Evolutionary conservation across 2,888 invertebrate genomes (phyloP), one percentile per base, ranked within the genome.

Genomic region (Napeogenes sylphis): DNA sequence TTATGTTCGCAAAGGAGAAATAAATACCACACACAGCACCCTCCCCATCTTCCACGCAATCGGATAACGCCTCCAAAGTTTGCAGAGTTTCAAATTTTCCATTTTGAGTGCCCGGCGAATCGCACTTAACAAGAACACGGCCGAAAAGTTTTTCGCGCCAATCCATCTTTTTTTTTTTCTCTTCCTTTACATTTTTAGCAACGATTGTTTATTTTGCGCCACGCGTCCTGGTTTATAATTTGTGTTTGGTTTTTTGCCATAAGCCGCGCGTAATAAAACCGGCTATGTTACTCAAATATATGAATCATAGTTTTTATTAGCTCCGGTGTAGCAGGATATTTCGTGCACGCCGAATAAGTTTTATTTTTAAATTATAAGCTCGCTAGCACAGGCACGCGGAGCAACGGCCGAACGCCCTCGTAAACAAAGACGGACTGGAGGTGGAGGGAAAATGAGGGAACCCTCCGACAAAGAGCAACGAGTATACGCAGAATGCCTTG

Each of bases 1-100:
- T 93, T 66, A 94, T 92, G 73, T 94, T 94, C 14, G 94, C 94
- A 77, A 94, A 94, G 58, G 94, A 94, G 80, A 94, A 94, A 78
- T 94, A 94, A 69, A 94, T 90, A 42, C 93, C 94, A 73, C 93
- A 92, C 35, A 89, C 82, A 59, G 92, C 80, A 12, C 92, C 92
- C 12, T 88, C 90, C 1, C 87, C 88, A 47, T 86, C 85, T 2
- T 92, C 87, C 10, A 87, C 88, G 67, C 88, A 90, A 63, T 89
- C 88, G 38, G 79, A 70, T 59, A 91, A 73, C 63, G 87, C 90
- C 65, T 92, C 91, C 53, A 82, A 72, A 2, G 92, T 92, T 1
- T 85, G 73, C 13, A 89, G 71, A 64, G 82, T 81, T 67, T 91
- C 88, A 67, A 90, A 90, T 70, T 90, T 87, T 45, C 90, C 91